Percentiles rank a stretch among this genome's conserved stretches.
These are phyloP conservation scores for Eira barbara DNA, from an alignment of 2,113 vertebrate genomes.

Conservation along the genomic window DNA sequence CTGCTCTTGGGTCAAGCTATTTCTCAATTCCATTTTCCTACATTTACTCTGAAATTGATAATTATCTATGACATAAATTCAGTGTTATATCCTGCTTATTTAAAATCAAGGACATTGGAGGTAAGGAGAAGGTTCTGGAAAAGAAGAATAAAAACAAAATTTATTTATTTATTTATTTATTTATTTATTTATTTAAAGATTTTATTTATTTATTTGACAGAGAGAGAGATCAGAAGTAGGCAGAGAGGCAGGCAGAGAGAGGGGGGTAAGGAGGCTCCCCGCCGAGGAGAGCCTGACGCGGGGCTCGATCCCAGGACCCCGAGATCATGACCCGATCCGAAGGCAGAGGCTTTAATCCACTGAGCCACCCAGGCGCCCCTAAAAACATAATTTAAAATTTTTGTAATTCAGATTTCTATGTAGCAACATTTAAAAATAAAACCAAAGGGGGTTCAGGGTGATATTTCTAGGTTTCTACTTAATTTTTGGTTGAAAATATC, in stretches of 20 bases:
- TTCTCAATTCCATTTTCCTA: conserved; percentile 42
- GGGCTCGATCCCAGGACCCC: too few species aligned
- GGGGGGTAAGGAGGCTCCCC: too few species aligned
- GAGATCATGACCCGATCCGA: too few species aligned
- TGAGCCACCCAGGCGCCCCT: too few species aligned
- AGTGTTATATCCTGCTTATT: neutral
- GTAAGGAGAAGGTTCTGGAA: neutral
- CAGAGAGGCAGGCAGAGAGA: too few species aligned
- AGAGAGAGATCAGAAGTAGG: too few species aligned
- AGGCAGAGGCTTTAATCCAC: too few species aligned
- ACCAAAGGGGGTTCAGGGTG: neutral
- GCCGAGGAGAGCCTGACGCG: too few species aligned
- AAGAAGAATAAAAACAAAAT: conserved; percentile 1
- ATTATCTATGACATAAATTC: conserved; percentile 43
- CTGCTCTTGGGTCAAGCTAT: conserved; percentile 35
- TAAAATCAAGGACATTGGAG: conserved; percentile 5
- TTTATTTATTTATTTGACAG: too few species aligned
- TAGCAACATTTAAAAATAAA: conserved; percentile 41
- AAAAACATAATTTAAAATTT: conserved; percentile 35
- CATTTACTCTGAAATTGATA: conserved; percentile 20
- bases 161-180: too few species aligned
- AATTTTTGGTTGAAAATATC: neutral
- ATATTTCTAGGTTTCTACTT: neutral
- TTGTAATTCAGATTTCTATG: neutral
- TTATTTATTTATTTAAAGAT: too few species aligned